Base-by-base conservation (phyloP, 1,140 invertebrate species). In the Bombus vancouverensis region DNA sequence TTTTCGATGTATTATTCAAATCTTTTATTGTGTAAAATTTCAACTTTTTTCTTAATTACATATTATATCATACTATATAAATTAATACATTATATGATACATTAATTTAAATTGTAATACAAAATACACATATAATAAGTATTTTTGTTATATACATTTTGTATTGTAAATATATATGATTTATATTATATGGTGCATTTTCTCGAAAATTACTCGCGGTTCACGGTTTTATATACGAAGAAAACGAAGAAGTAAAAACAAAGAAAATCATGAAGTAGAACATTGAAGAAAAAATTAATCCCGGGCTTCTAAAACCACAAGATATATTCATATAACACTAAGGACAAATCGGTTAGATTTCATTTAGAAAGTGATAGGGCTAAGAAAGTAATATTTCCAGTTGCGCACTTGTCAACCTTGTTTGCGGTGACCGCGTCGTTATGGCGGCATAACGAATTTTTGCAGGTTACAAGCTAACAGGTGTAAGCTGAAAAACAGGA, bases 391-490 rank as follows among this genome's bases (percentile, higher is more conserved):
- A 59, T 73, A 85, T 80, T 72, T 59, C 68, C 68, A 79, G 81
- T 70, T 80, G 25, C 39, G 34, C 53, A 80, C 66, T 85, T 73
- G 83, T 85, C 77, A 79, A 85, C 83, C 83, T 85, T 85, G 83
- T 80, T 85, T 80, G 83, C 28, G 68, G 83, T 80, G 57, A 42
- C 71, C 44, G 76, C 28, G 47, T 73, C 32, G 59, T 70, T 47
- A 65, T 80, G 65, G 76, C 39, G 42, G 53, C 8, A 83, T 74
- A 72, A 65, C 47, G 44, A 89, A 83, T 83, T 71, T 42, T 77
- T 89, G 25, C 25, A 88, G 81, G 86, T 88, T 89, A 88, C 82
- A 37, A 44, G n/a, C 68, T 37, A 66, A 66, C 13, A 85, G 75
- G 73, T 44, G 39, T 75, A 12, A 65, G 70, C 32, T 71, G 18